phyloP scores from a whole-genome alignment of 2,113 vertebrate species.

The Pedionomus torquatus region DNA sequence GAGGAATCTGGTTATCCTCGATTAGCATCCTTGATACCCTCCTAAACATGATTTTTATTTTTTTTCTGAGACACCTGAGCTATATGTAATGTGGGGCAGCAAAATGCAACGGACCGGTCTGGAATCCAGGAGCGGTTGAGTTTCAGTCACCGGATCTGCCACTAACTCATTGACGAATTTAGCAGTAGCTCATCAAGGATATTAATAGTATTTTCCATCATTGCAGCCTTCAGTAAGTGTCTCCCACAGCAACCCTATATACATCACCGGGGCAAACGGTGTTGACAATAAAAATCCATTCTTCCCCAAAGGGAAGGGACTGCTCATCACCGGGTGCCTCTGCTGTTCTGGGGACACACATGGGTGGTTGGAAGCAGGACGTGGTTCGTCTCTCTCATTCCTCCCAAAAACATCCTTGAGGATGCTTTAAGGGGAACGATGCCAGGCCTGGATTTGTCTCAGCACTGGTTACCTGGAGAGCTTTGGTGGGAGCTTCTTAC shows the following conservation, averaged over 20 bases:
- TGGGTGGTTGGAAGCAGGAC: background rate
- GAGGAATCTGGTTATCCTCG: background rate
- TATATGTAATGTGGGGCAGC: background rate
- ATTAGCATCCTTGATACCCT: background rate
- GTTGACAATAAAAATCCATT: background rate
- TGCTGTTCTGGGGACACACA: background rate
- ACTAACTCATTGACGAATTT: background rate
- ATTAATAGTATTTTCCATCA: constrained; percentile 18
- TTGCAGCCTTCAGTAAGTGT: background rate
- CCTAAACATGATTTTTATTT: background rate
- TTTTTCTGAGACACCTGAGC: background rate
- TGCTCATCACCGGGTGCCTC: background rate
- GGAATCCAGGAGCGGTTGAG: background rate
- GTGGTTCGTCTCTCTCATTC: background rate
- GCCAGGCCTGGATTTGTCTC: background rate
- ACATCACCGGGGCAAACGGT: background rate
- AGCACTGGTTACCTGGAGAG: background rate
- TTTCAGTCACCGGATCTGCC: background rate
- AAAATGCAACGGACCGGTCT: background rate
- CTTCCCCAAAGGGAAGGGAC: background rate
- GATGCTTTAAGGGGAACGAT: background rate
- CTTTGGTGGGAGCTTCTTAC: background rate
- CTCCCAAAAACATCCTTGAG: background rate
- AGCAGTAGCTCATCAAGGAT: background rate
- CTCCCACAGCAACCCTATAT: background rate